Evolutionary conservation across 2,888 invertebrate genomes (phyloP), one percentile per base, ranked within the genome.

Genomic region (Drosophila suboccidentalis): DNA sequence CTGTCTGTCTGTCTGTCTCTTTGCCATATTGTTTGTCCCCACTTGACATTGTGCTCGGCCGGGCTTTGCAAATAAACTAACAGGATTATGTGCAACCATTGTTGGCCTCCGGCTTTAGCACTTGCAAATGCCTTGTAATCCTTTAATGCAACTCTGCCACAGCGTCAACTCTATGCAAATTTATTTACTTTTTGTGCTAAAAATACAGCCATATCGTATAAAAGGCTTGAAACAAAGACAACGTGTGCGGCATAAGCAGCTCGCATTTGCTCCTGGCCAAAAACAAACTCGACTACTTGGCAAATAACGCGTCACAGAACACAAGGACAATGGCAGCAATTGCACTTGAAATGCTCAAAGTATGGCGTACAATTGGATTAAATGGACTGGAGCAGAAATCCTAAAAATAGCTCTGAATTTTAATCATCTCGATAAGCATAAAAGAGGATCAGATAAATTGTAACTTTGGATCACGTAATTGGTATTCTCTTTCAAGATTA

Each of bases 261-360:
- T 58, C 15, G 51, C 49, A 59, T 46, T 54, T 63, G 64, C 66
- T 58, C 11, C 59, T 74, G 58, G 55, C 50, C 46, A 3, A 55
- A 54, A 55, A 54, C 47, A 60, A 59, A 65, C 62, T 62, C 41
- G 32, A 4, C 41, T 32, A 50, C 59, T 34, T 64, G 77, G 75
- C 70, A 80, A 82, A 80, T 72, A 78, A 66, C 82, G 88, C 82
- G 78, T 70, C 63, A 74, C 69, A 53, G 19, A 73, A 77, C 81
- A 75, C 79, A 75, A 81, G 86, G 86, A 87, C 89, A 87, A 87
- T 87, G 89, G 82, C 82, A 75, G 69, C 78, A 71, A 80, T 71
- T 70, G 69, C 51, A 34, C 65, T 66, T 60, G 64, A 57, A 57
- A 44, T 68, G 50, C 55, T 71, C 65, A 34, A 62, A 61, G 62